phyloP scores from a whole-genome alignment of 1,140 invertebrate species.

The Lethocerus indicus region DNA sequence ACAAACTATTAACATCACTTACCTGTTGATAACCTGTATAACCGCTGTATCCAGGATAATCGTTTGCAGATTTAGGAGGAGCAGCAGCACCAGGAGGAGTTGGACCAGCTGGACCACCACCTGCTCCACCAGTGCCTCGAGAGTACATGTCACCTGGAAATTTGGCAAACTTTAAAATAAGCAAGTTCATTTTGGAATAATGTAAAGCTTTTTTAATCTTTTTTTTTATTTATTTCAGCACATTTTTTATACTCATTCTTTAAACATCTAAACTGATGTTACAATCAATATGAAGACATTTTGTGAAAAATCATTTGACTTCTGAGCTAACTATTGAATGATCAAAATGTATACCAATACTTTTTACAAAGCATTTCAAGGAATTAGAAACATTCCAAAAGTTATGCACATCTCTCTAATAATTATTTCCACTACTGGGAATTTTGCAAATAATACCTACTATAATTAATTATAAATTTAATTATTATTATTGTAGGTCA shows the following conservation, averaged over 20 bases:
- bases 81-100: slow-evolving; percentile 29
- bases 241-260: too few relatives aligned
- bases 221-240: slow-evolving; percentile 5
- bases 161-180: slow-evolving; percentile 16
- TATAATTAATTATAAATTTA: too few relatives aligned
- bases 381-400: too few relatives aligned
- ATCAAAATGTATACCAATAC: background rate
- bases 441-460: too few relatives aligned
- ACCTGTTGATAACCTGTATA: slow-evolving; percentile 32
- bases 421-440: too few relatives aligned
- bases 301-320: too few relatives aligned
- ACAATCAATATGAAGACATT: too few relatives aligned
- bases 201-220: too few relatives aligned
- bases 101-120: slow-evolving; percentile 32
- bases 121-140: slow-evolving; percentile 28
- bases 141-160: slow-evolving; percentile 37
- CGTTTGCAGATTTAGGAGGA: slow-evolving; percentile 25
- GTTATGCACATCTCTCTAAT: too few relatives aligned
- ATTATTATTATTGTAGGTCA: too few relatives aligned
- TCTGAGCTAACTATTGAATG: too few relatives aligned
- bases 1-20: slow-evolving; percentile 11
- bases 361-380: slow-evolving; percentile 22
- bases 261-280: too few relatives aligned
- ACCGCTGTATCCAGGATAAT: slow-evolving; percentile 32
- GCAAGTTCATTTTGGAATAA: background rate